Base-by-base conservation (phyloP, 1,140 invertebrate species). In the Drosophila carrolli region DNA sequence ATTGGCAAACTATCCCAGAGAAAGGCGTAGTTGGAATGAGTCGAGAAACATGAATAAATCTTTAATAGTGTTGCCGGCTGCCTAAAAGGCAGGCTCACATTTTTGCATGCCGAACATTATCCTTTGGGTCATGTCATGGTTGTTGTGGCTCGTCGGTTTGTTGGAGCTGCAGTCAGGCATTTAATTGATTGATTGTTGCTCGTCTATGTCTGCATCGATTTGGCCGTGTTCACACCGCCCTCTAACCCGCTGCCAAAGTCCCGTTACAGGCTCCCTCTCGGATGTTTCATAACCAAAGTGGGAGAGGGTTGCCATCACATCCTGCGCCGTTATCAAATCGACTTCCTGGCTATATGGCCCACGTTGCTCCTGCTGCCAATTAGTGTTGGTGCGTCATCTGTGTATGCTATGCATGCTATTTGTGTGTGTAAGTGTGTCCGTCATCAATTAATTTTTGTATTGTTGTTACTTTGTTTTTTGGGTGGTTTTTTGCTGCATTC, bases 131-230 rank as follows among this genome's bases (percentile, higher is more conserved):
- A 60, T 51, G 47, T 23, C 13, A 32, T 40, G 46, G 56, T 37
- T 46, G 41, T 44, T 50, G 53, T 56, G 38, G 59, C 38, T 63
- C 50, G 29, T 63, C 50, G 29, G 50, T 53, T 37, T 53, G 50
- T 53, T 54, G 58, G 35, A 62, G 54, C 54, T 89, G 80, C 84
- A 88, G 68, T 80, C 62, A 57, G 61, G 65, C 84, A 80, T 89
- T 88, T 88, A 88, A 88, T 88, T 88, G 83, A 88, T 88, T 88
- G 83, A 88, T 88, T 84, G 83, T 81, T 88, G 75, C 65, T 82
- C 83, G 83, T 88, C 83, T 86, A 77, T 88, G 83, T 83, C 83
- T 79, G 75, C 79, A 73, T 88, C 83, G 79, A 83, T 86, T 88
- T 76, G 71, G 73, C 51, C 60, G 40, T 56, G 40, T 53, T 27